phyloP scores from a whole-genome alignment of 2,888 invertebrate species.

The Ormyrus thymus region DNA sequence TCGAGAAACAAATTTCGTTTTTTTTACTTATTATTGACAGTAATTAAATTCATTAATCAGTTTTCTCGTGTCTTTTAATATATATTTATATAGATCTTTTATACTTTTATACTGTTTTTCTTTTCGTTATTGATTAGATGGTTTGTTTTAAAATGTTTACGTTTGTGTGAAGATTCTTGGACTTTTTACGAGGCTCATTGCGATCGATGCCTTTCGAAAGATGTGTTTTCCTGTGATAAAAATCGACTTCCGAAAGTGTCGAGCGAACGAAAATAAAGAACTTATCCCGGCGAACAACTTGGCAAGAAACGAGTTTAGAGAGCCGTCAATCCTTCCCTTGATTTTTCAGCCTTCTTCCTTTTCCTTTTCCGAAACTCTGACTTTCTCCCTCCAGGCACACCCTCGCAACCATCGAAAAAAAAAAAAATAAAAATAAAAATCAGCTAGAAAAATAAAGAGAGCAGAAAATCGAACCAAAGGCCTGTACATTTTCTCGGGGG shows the following conservation, averaged over 20 bases:
- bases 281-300: not conserved
- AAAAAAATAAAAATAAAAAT: slow-evolving; percentile 27
- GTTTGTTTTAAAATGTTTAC: slow-evolving; percentile 28
- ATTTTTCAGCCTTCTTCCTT: slow-evolving; percentile 53
- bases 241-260: slow-evolving; percentile 48
- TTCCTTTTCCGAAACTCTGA: slow-evolving; percentile 55
- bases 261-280: slow-evolving; percentile 29
- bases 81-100: slow-evolving; percentile 15
- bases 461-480: slow-evolving; percentile 35
- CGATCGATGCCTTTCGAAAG: slow-evolving; percentile 50
- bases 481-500: slow-evolving; percentile 37
- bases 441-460: not conserved
- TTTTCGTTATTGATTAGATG: slow-evolving; percentile 14
- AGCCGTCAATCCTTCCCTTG: slow-evolving; percentile 34
- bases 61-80: slow-evolving; percentile 13
- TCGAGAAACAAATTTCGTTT: slow-evolving; percentile 40
- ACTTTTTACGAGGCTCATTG: slow-evolving; percentile 37
- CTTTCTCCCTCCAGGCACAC: slow-evolving; percentile 57
- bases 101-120: slow-evolving; percentile 32
- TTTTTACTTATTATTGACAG: slow-evolving; percentile 23
- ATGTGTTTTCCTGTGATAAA: slow-evolving; percentile 49
- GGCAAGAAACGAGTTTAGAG: slow-evolving; percentile 10
- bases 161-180: slow-evolving; percentile 44
- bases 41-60: slow-evolving; percentile 27
- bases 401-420: slow-evolving; percentile 28